These are phyloP conservation scores for Bothrops jararaca DNA, from an alignment of 2,113 vertebrate genomes.

Conservation along the genomic window DNA sequence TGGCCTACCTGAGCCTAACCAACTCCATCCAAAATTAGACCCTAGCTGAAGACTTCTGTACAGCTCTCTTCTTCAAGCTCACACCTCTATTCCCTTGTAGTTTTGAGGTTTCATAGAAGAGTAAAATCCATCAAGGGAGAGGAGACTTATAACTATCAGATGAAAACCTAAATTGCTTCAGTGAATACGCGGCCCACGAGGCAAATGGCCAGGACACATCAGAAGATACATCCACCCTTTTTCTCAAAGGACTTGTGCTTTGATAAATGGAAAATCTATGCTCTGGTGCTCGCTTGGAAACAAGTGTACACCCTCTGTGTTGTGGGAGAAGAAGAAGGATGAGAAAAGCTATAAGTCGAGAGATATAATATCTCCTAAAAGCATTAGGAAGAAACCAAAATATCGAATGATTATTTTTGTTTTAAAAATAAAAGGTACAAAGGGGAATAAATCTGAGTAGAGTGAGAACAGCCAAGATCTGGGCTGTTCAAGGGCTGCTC, in stretches of 20 bases:
- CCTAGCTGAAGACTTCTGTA: not conserved
- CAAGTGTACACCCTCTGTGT: not conserved
- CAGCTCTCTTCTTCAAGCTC: not conserved
- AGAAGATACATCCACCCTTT: not conserved
- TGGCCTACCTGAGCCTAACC: not conserved
- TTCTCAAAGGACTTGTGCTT: not conserved
- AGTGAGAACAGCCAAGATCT: not conserved
- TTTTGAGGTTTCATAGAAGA: not conserved
- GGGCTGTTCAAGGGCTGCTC: not conserved
- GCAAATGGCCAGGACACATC: not conserved
- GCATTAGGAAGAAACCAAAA: not conserved
- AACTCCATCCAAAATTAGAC: not conserved
- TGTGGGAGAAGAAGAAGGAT: not conserved
- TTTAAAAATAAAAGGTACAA: not conserved
- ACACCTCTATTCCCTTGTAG: not conserved
- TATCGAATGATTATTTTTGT: not conserved
- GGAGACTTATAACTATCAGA: not conserved
- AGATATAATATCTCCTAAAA: slow-evolving; percentile 14
- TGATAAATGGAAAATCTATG: not conserved
- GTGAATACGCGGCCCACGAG: not conserved
- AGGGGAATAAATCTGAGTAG: slow-evolving; percentile 5
- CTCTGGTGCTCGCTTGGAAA: not conserved
- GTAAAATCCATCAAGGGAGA: not conserved
- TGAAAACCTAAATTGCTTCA: not conserved
- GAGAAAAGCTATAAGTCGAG: not conserved